These are phyloP conservation scores for Nyctalus aviator DNA, from an alignment of 2,797 vertebrate genomes.

Conservation along the genomic window DNA sequence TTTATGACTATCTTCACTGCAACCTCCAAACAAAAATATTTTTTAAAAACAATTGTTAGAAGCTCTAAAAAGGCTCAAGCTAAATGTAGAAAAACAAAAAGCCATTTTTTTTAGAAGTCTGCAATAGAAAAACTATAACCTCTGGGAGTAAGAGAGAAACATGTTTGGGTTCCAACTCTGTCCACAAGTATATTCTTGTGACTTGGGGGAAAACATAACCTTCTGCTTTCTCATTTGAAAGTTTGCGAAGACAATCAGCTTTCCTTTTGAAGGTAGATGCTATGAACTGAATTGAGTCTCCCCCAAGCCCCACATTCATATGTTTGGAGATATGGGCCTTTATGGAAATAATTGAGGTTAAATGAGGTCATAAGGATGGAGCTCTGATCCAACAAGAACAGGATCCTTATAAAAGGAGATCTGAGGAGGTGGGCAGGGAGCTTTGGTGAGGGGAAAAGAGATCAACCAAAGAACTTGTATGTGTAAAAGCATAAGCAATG, in stretches of 20 bases:
- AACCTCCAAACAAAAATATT: neutral
- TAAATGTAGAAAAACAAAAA: neutral
- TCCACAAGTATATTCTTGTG: neutral
- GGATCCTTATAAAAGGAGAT: neutral
- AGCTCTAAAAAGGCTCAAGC: neutral
- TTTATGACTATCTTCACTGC: neutral
- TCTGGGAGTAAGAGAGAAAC: neutral
- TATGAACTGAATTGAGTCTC: neutral
- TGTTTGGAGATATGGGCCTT: neutral
- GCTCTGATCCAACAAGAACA: neutral
- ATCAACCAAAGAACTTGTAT: too few relatives aligned
- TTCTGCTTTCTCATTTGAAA: slow-evolving; percentile 7
- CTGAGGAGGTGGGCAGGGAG: too few relatives aligned
- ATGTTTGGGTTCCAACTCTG: neutral
- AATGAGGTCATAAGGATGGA: neutral
- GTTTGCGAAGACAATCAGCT: neutral
- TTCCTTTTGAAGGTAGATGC: neutral
- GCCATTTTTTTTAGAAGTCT: neutral
- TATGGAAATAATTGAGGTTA: neutral
- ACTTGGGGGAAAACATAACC: neutral
- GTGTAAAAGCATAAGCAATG: too few relatives aligned
- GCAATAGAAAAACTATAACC: neutral
- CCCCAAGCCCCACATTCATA: neutral
- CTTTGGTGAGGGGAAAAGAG: too few relatives aligned
- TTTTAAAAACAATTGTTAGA: neutral